Conservation (phyloP, 2,888 invertebrate genomes). For the Megalurothrips usitatus region DNA sequence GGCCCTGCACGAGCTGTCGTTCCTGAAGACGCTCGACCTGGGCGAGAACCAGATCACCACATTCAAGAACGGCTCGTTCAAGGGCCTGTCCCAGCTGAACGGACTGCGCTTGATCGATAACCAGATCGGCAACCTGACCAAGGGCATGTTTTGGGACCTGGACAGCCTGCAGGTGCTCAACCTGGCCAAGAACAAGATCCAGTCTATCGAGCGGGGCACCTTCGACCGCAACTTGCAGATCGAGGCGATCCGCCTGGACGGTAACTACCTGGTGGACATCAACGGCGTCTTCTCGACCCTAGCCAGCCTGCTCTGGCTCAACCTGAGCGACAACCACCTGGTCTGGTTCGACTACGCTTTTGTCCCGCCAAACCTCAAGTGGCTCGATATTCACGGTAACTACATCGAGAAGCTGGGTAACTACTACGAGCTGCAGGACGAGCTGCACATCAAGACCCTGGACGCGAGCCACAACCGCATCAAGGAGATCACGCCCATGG, state of each 20-base stretch:
- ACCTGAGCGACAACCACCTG: conserved; percentile 84
- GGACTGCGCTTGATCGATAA: conserved; percentile 86
- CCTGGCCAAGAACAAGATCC: conserved; percentile 62
- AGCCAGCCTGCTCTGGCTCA: conserved; percentile 78
- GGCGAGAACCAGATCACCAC: conserved; percentile 85
- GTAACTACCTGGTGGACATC: conserved; percentile 81
- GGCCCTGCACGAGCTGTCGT: conserved; percentile 72
- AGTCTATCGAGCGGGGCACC: conserved; percentile 75
- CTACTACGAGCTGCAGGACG: conserved; percentile 79
- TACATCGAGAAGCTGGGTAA: conserved; percentile 83
- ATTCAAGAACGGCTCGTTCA: conserved; percentile 79
- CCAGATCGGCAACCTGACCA: conserved; percentile 76
- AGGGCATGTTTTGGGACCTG: conserved; percentile 82
- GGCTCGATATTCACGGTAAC: conserved; percentile 87
- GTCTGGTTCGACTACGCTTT: conserved; percentile 92
- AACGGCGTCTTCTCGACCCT: conserved; percentile 84
- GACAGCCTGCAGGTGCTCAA: conserved; percentile 80
- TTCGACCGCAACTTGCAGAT: conserved; percentile 76
- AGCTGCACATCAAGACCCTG: conserved; percentile 68
- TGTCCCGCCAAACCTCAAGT: conserved; percentile 81
- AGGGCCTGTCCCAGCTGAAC: conserved; percentile 78
- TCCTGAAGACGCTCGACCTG: conserved; percentile 82
- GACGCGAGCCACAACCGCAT: conserved; percentile 89
- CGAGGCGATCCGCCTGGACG: conserved; percentile 81
- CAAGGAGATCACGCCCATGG: conserved; percentile 72